Percentiles rank a stretch among this genome's conserved stretches.
These are phyloP conservation scores for Perccottus glenii DNA, from an alignment of 2,113 vertebrate species.

Conservation along the genomic window DNA sequence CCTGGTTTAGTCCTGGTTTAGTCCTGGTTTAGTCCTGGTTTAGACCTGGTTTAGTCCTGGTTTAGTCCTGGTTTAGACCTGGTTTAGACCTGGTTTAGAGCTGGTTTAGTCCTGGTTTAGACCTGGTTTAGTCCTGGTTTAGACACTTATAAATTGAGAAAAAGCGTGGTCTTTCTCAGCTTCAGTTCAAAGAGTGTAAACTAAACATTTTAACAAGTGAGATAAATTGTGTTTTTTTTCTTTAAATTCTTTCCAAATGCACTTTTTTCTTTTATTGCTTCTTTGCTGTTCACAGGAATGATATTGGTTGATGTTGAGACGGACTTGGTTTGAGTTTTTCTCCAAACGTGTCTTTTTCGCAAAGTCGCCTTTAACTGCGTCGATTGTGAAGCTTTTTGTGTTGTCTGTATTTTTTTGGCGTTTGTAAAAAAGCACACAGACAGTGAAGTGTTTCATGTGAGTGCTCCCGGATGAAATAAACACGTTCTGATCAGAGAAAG, in stretches of 20 bases:
- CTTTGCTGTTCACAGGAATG: conserved; percentile 20
- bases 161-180: neutral
- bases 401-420: conserved; percentile 37
- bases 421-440: conserved; percentile 70
- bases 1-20: too few species aligned
- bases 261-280: conserved; percentile 40
- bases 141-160: neutral
- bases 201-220: neutral
- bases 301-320: conserved; percentile 4
- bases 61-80: too few species aligned
- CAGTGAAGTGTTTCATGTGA: conserved; percentile 61
- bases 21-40: too few species aligned
- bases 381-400: conserved; percentile 67
- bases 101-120: neutral
- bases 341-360: conserved; percentile 37
- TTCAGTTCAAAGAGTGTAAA: neutral
- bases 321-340: conserved; percentile 18
- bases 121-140: neutral
- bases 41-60: too few species aligned
- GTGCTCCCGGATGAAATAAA: neutral
- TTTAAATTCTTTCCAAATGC: conserved; percentile 7
- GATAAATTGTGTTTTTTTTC: neutral
- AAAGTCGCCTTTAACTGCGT: conserved; percentile 62
- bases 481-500: neutral
- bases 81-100: neutral